Conservation (phyloP, 2,888 invertebrate species). For the Noctua janthina region DNA sequence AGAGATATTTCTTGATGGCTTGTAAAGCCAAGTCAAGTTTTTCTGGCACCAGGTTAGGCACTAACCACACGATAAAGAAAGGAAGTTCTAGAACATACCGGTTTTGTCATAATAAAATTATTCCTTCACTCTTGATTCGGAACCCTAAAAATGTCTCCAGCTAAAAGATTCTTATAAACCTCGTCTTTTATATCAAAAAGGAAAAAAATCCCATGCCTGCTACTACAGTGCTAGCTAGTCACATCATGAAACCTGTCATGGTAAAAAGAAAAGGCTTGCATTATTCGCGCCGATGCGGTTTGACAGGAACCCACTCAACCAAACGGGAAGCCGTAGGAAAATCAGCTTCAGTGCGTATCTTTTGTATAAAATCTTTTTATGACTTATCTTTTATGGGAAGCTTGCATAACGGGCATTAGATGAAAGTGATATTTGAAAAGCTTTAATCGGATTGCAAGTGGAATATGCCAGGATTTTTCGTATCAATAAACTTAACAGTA, state of each 20-base stretch:
- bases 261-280: constrained; percentile 12
- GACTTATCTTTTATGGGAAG: constrained; percentile 25
- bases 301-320: constrained; percentile 18
- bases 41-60: no score
- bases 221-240: not conserved
- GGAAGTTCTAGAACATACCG: not conserved
- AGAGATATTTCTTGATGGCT: no score
- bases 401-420: constrained; percentile 27
- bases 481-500: not conserved
- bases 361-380: constrained; percentile 26
- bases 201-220: not conserved
- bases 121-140: not conserved
- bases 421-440: not conserved
- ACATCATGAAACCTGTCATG: constrained; percentile 12
- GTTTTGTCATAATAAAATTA: not conserved
- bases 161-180: not conserved
- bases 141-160: not conserved
- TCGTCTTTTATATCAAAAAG: not conserved
- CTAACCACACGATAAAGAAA: no score
- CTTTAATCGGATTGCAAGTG: not conserved
- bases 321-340: not conserved
- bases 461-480: not conserved
- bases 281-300: constrained; percentile 31
- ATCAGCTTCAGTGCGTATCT: constrained; percentile 17
- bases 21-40: no score